Conservation (phyloP, 2,888 invertebrate species). For the Flabesymbios commensalis region DNA sequence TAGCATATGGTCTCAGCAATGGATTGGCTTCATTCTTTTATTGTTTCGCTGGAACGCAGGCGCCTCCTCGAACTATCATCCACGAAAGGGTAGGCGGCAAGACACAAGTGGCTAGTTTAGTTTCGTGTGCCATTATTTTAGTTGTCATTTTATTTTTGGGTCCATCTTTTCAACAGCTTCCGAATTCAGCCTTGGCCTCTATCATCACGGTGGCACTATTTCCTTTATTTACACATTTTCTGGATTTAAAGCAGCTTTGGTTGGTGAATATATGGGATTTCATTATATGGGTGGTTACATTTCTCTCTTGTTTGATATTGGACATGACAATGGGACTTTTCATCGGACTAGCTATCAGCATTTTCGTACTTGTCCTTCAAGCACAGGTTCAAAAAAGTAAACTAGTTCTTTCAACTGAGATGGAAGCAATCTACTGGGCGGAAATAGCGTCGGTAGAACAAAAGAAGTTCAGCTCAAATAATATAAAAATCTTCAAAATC, state of each 20-base stretch:
- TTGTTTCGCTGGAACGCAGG: constrained; percentile 61
- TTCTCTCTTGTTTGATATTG: constrained; percentile 47
- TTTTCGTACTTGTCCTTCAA: constrained; percentile 50
- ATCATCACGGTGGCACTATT: constrained; percentile 63
- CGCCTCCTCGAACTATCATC: constrained; percentile 57
- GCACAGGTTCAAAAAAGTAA: constrained; percentile 45
- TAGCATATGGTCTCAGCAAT: constrained; percentile 61
- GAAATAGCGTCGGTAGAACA: too few relatives aligned
- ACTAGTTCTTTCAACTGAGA: too few relatives aligned
- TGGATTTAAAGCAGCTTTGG: constrained; percentile 73
- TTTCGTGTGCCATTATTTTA: constrained; percentile 49
- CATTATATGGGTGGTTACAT: constrained; percentile 59
- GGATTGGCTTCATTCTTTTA: constrained; percentile 58
- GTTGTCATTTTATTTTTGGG: constrained; percentile 52
- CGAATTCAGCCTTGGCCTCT: constrained; percentile 58
- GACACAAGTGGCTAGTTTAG: constrained; percentile 38
- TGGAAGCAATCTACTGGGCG: too few relatives aligned
- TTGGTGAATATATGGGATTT: constrained; percentile 78
- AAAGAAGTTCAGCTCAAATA: too few relatives aligned
- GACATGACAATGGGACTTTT: constrained; percentile 56
- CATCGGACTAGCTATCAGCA: constrained; percentile 49
- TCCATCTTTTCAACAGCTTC: constrained; percentile 51
- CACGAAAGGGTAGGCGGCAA: constrained; percentile 52
- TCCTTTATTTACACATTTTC: constrained; percentile 68
- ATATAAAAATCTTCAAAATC: too few relatives aligned